These are phyloP conservation scores for Adelosebastes latens DNA, from an alignment of 2,797 vertebrate genomes.

Conservation along the genomic window DNA sequence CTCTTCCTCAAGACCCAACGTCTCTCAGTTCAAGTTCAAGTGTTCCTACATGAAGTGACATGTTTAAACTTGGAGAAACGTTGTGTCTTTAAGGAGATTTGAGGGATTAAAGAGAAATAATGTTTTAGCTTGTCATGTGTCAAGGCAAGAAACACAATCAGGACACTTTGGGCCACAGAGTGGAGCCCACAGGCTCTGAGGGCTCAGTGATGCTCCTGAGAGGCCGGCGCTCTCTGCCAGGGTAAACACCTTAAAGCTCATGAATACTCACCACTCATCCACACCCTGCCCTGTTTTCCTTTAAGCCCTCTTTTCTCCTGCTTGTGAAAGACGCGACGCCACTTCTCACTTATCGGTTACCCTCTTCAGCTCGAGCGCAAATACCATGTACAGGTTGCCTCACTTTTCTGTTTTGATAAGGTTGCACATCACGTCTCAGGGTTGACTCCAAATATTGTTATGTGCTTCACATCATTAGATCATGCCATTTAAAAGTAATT, in stretches of 20 bases:
- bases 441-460: too few species aligned
- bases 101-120: neutral
- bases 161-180: neutral
- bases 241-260: slow-evolving; percentile 32
- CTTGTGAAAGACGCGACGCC: too few species aligned
- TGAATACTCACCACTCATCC: slow-evolving; percentile 46
- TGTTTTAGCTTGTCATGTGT: neutral
- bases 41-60: neutral
- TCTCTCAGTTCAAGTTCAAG: neutral
- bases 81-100: neutral
- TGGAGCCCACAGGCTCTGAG: too few species aligned
- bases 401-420: too few species aligned
- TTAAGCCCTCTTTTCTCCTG: slow-evolving; percentile 41
- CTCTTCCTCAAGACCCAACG: neutral
- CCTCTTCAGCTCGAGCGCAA: too few species aligned
- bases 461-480: too few species aligned
- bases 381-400: too few species aligned
- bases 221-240: slow-evolving; percentile 12
- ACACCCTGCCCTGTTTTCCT: slow-evolving; percentile 38
- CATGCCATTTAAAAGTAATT: too few species aligned
- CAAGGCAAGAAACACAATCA: neutral
- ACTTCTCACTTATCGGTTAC: too few species aligned
- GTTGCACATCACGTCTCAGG: too few species aligned
- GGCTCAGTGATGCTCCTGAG: slow-evolving; percentile 18
- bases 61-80: neutral